Base-by-base conservation (phyloP, 2,797 vertebrate genomes). In the Enteromius mattozi region DNA sequence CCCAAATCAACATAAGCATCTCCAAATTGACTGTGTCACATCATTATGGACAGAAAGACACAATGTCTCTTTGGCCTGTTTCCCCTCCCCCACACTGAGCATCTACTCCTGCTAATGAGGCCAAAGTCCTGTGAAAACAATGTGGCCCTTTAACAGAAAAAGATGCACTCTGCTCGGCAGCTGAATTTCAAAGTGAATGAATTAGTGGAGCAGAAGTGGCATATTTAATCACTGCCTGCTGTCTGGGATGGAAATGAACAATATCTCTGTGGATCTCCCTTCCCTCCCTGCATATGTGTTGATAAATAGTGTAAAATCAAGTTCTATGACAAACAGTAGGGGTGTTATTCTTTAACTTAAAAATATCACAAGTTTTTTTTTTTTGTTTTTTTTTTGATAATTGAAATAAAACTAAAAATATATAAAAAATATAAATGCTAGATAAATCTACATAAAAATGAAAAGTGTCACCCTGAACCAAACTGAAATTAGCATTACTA, bases 211-310 rank as follows among this genome's bases (percentile, higher is more conserved):
- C 95, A 96, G 95, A 97, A 97, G 95, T 96, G 94, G 95, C 95
- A 96, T 95, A 96, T 96, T 96, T 97, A 96, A 97, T 97, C 96
- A 97, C 91, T 94, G 94, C 95, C 96, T 96, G 95, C 91, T 94
- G 95, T 89, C 88, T 96, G 94, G 94, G 95, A 96, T 93, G 92
- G 91, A 93, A 94, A 96, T 94, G 92, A 96, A 97, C 96, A 94
- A 95, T 83, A 91, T 93, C 94, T 95, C 94, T 96, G 94, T 95
- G 93, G 95, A 95, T 93, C 90, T 87, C 92, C 89, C 89, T 93
- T 94, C 89, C 87, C 81, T 90, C 90, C 92, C 92, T 91, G 87
- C 90, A 91, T 71, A 76, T 66, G 69, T 65, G 19, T 42, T 65
- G 82, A 80, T 77, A 86, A 85, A 89, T 19, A 59, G 70, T n/a